A percentile compares a stretch with the other conserved stretches of the same genome.
Conservation (phyloP, 2,797 vertebrate species). For the Rhinoraja longicauda region DNA sequence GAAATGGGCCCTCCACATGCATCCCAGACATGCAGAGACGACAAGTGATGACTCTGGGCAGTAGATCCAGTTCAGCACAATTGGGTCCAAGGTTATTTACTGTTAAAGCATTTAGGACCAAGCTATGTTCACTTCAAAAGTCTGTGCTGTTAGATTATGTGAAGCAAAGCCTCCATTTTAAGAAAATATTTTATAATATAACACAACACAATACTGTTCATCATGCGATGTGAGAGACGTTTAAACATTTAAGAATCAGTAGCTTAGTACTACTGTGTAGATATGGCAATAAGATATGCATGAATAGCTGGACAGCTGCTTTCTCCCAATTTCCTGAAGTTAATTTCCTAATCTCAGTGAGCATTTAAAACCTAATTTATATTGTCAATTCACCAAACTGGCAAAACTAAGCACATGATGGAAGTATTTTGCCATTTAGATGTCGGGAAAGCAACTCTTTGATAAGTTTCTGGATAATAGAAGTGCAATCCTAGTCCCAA, state of each 20-base stretch:
- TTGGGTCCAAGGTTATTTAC: background rate
- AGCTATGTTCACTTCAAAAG: constrained; percentile 51
- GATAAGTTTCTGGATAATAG: background rate
- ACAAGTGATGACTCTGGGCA: no score
- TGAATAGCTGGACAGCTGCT: background rate
- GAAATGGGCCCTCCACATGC: no score
- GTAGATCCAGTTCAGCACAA: no score
- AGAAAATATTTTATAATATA: constrained; percentile 46
- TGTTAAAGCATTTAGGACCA: background rate
- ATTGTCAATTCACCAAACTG: background rate
- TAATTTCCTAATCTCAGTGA: background rate
- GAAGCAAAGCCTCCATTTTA: constrained; percentile 61
- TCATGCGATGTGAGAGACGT: background rate
- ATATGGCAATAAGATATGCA: constrained; percentile 2
- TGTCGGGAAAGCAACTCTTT: no score
- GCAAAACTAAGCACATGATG: background rate
- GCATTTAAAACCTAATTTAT: background rate
- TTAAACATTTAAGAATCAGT: background rate
- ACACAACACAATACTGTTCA: constrained; percentile 50
- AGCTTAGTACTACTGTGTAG: background rate
- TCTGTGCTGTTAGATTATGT: constrained; percentile 59
- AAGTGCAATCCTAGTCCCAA: background rate
- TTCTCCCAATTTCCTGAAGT: background rate
- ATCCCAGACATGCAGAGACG: no score
- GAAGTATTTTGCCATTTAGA: background rate